A percentile compares a stretch with the other conserved stretches of the same genome.
Conservation (phyloP, 2,888 invertebrate species). For the Augiades crinisus region DNA sequence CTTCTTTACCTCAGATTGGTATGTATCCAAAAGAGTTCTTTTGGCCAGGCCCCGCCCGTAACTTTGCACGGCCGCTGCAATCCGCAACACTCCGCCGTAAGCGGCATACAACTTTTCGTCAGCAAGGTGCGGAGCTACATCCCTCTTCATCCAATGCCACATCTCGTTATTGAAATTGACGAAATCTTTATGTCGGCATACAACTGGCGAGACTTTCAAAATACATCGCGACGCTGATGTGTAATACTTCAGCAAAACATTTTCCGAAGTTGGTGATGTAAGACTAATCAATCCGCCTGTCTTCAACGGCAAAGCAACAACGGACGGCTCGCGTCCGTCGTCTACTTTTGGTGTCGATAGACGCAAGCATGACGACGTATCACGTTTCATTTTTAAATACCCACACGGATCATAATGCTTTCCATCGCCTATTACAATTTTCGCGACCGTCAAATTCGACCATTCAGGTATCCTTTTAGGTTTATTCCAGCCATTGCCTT, state of each 20-base stretch:
- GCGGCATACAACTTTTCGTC: slow-evolving; percentile 67
- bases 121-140: slow-evolving; percentile 61
- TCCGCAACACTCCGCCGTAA: slow-evolving; percentile 62
- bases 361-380: slow-evolving; percentile 60
- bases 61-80: slow-evolving; percentile 69
- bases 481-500: slow-evolving; percentile 62
- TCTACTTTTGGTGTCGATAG: slow-evolving; percentile 61
- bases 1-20: slow-evolving; percentile 37
- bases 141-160: slow-evolving; percentile 73
- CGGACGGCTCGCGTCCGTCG: slow-evolving; percentile 49
- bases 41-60: slow-evolving; percentile 62
- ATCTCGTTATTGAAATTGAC: slow-evolving; percentile 66
- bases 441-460: slow-evolving; percentile 64
- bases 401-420: slow-evolving; percentile 55
- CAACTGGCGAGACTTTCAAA: slow-evolving; percentile 54
- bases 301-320: slow-evolving; percentile 63
- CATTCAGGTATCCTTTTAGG: slow-evolving; percentile 48
- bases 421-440: slow-evolving; percentile 54
- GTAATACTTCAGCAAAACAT: slow-evolving; percentile 63
- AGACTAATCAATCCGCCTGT: slow-evolving; percentile 55
- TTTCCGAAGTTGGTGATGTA: slow-evolving; percentile 52
- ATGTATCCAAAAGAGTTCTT: slow-evolving; percentile 54
- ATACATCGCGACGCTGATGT: slow-evolving; percentile 64
- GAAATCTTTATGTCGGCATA: slow-evolving; percentile 64
- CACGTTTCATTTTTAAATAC: slow-evolving; percentile 53